Evolutionary conservation across 2,797 vertebrate genomes (phyloP).

Genomic region (Sphenopsis melanotis): DNA sequence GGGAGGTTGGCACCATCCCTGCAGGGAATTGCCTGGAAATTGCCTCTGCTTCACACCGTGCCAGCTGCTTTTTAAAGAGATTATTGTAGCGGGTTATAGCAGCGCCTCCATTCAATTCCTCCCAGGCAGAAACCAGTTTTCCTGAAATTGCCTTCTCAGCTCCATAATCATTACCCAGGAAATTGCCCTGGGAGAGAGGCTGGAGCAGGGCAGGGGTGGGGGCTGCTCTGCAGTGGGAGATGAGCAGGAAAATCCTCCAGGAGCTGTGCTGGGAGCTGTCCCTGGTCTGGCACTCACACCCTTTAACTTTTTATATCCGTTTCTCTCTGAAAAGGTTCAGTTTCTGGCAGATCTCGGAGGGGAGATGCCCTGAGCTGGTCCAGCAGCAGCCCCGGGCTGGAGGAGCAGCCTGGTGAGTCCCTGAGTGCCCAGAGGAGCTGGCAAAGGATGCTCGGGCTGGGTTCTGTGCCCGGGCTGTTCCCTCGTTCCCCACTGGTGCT

Average conservation of each 20-base stretch:
- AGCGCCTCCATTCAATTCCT: not conserved
- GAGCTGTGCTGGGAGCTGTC: not conserved
- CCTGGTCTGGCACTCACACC: not conserved
- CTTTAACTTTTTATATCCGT: rapidly evolving
- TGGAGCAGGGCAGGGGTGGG: not conserved
- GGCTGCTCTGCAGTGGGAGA: rapidly evolving
- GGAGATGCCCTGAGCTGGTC: rapidly evolving
- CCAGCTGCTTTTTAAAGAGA: not conserved
- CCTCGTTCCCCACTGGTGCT: not conserved
- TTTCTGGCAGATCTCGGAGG: not conserved
- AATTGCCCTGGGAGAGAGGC: not conserved
- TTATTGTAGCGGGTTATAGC: not conserved
- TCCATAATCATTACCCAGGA: not conserved
- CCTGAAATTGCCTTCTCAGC: not conserved
- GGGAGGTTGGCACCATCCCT: not conserved
- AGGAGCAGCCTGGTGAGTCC: not conserved
- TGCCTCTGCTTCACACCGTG: no score
- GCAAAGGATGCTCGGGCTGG: rapidly evolving
- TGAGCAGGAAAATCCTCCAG: rapidly evolving
- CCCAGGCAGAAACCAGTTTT: not conserved
- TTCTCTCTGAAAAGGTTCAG: rapidly evolving
- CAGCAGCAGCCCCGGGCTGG: not conserved
- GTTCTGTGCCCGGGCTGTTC: no score
- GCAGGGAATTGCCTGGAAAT: not conserved
- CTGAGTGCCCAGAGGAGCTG: rapidly evolving